Percentiles rank a stretch among this genome's conserved stretches.
Conservation (phyloP, 2,797 vertebrate species). For the Spheniscus humboldti region DNA sequence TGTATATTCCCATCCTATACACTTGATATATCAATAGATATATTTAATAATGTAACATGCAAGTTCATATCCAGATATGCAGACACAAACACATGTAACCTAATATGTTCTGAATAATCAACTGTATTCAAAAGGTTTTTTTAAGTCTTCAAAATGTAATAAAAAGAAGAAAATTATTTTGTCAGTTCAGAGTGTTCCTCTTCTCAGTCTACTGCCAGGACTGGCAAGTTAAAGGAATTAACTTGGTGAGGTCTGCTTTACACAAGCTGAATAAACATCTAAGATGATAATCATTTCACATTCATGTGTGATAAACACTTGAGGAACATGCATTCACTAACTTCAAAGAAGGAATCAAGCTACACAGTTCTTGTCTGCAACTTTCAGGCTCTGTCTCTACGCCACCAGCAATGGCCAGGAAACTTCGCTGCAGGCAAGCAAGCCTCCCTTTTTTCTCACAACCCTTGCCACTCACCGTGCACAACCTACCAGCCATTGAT, state of each 20-base stretch:
- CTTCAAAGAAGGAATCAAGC: background rate
- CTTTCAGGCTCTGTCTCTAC: background rate
- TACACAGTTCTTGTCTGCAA: background rate
- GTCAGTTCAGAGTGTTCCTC: background rate
- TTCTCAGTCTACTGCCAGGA: background rate
- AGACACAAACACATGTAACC: background rate
- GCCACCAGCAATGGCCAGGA: background rate
- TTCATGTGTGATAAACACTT: background rate
- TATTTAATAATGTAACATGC: background rate
- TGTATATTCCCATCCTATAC: background rate
- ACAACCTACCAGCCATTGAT: background rate
- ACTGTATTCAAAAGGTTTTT: background rate
- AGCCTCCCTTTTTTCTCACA: background rate
- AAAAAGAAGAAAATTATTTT: background rate
- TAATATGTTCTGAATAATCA: background rate
- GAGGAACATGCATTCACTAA: background rate
- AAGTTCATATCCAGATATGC: background rate
- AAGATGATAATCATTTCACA: background rate
- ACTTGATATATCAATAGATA: rapidly evolving
- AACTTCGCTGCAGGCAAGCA: background rate
- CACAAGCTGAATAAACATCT: background rate
- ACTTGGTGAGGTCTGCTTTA: background rate
- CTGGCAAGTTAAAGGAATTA: background rate
- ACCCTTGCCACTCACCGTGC: too few species aligned
- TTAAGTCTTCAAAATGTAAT: background rate